Base-by-base conservation (phyloP, 1,140 invertebrate genomes). In the Caenorhabditis brenneri region DNA sequence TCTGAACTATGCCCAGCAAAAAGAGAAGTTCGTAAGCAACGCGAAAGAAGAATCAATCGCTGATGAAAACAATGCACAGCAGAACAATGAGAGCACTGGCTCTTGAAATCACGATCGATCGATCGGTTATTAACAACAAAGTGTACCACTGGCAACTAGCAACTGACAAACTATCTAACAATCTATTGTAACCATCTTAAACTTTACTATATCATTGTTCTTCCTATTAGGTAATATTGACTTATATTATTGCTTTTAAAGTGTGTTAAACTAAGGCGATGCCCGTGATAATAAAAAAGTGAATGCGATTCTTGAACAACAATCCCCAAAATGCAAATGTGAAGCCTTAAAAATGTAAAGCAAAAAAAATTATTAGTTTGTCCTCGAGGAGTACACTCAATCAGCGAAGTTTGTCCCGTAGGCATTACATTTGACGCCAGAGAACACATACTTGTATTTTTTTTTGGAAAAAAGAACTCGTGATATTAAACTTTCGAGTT, bases 361-460 rank as follows among this genome's bases (percentile, higher is more conserved):
- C 27, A 65, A 65, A 65, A 58, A 58, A 31, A 29, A 5, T 51
- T 51, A 19, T n/a, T 5, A 5, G 49, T 6, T 58, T 29, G 22
- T 58, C 53, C 53, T 7, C 53, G 53, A 58, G 53, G 53, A 58
- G 53, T 58, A 31, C 53, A 58, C 53, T n/a, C n/a, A n/a, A n/a
- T n/a, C n/a, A n/a, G n/a, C n/a, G 27, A 29, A 29, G 27, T 29
- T 58, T 36, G 31, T 33, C 7, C 31, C 29, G 31, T 16, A 33
- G 19, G 36, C 60, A 65, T 15, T 19, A 36, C 31, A 65, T 39
- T 36, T 65, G 22, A 65, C 60, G 60, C 29, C 60, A 36, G 19
- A 51, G 19, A 7, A 7, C 49, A 51, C 49, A 12, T 12, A 46
- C 16, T 46, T 46, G 42, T 46, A 46, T 46, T 46, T 46, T 46